Evolutionary conservation across 1,140 invertebrate species (phyloP).

Genomic region (Papilio dardanus): DNA sequence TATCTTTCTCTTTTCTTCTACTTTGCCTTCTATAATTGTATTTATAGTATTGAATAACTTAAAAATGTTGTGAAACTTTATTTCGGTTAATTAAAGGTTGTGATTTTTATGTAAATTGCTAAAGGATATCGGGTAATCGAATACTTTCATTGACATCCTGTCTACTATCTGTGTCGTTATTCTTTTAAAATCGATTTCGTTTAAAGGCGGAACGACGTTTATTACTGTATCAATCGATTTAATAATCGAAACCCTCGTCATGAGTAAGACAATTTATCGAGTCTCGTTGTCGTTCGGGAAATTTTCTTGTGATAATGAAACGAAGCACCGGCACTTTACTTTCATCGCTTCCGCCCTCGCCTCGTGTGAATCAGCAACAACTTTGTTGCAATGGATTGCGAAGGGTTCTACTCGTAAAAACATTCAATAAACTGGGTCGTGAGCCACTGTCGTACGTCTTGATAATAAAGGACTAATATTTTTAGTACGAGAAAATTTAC

Average conservation of each 20-base stretch:
- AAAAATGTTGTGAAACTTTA: neutral
- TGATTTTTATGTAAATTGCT: neutral
- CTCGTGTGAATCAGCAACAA: neutral
- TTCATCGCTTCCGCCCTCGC: slow-evolving; percentile 20
- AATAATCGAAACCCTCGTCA: slow-evolving; percentile 21
- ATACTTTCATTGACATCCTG: slow-evolving; percentile 15
- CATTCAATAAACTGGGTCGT: neutral
- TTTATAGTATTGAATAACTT: neutral
- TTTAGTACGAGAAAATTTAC: neutral
- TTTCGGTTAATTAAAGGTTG: neutral
- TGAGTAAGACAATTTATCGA: slow-evolving; percentile 10
- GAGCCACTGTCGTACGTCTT: neutral
- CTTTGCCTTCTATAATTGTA: too few species aligned
- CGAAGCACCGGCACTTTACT: slow-evolving; percentile 7
- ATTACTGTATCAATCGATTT: slow-evolving; percentile 12
- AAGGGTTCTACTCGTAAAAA: neutral
- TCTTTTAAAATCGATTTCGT: slow-evolving; percentile 9
- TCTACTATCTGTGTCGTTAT: neutral
- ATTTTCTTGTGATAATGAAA: slow-evolving; percentile 21
- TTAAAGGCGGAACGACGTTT: neutral
- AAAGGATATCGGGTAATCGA: slow-evolving; percentile 3
- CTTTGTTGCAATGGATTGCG: neutral
- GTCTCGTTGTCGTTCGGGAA: slow-evolving; percentile 19
- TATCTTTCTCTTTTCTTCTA: too few species aligned
- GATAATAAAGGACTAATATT: neutral